These are phyloP conservation scores for Sula dactylatra DNA, from an alignment of 2,113 vertebrate genomes.

Conservation along the genomic window DNA sequence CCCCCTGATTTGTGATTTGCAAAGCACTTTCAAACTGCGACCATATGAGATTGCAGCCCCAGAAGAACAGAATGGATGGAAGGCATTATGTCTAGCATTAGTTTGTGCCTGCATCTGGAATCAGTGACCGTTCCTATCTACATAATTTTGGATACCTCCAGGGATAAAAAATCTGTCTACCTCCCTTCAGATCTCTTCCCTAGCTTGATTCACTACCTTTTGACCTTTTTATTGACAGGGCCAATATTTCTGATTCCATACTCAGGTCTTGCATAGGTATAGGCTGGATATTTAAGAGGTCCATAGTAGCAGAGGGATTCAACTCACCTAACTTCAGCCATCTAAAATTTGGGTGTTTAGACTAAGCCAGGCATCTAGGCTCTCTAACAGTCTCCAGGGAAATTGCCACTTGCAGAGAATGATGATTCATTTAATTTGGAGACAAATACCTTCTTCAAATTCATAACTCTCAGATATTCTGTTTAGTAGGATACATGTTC, in stretches of 20 bases:
- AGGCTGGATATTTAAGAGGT: not conserved
- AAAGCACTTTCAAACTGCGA: not conserved
- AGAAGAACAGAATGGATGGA: not conserved
- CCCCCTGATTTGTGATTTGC: not conserved
- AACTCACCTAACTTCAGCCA: not conserved
- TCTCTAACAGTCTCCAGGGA: too few species aligned
- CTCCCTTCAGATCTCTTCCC: not conserved
- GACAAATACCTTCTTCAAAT: not conserved
- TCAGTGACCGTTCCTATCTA: not conserved
- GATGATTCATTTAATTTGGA: slow-evolving; percentile 24
- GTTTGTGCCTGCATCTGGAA: not conserved
- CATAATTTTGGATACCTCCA: not conserved
- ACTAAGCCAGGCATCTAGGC: not conserved
- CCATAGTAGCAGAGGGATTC: not conserved
- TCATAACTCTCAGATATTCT: not conserved
- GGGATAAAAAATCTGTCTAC: not conserved
- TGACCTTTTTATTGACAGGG: not conserved
- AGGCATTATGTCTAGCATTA: not conserved
- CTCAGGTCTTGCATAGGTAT: not conserved
- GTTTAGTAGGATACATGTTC: not conserved
- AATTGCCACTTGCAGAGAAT: too few species aligned
- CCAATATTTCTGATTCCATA: not conserved
- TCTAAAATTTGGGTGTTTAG: not conserved
- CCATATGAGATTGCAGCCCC: not conserved
- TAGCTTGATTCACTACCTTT: not conserved